A percentile compares a stretch with the other conserved stretches of the same genome.
Conservation (phyloP, 2,113 vertebrate species). For the Sterrhoptilus dennistouni region DNA sequence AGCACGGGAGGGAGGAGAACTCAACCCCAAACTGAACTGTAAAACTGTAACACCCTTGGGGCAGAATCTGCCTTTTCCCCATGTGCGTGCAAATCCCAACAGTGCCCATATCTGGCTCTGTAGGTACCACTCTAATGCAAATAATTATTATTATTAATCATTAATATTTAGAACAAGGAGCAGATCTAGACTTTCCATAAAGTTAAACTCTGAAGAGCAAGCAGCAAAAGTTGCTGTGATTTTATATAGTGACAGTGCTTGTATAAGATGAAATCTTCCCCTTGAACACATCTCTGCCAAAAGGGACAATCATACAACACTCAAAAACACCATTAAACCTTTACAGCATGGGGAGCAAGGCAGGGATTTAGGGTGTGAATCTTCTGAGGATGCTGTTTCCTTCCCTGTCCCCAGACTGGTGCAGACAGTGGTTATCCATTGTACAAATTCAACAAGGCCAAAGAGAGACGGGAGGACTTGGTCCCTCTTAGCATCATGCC, state of each 20-base stretch:
- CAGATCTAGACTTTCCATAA: not conserved
- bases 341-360: not conserved
- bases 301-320: not conserved
- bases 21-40: not conserved
- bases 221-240: not conserved
- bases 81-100: not conserved
- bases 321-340: not conserved
- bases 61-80: not conserved
- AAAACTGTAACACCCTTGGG: not conserved
- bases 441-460: not conserved
- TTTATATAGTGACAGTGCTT: not conserved
- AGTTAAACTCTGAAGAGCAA: not conserved
- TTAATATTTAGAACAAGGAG: not conserved
- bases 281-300: not conserved
- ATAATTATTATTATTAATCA: not conserved
- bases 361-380: not conserved
- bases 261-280: slow-evolving; percentile 5
- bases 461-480: not conserved
- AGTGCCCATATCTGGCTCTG: not conserved
- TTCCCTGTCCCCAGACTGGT: not conserved
- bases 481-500: not conserved
- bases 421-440: not conserved
- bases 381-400: not conserved
- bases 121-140: not conserved
- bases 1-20: not conserved